Evolutionary conservation across 2,888 invertebrate genomes (phyloP), one percentile per base, ranked within the genome.

Genomic region (Argyra leucocephala): DNA sequence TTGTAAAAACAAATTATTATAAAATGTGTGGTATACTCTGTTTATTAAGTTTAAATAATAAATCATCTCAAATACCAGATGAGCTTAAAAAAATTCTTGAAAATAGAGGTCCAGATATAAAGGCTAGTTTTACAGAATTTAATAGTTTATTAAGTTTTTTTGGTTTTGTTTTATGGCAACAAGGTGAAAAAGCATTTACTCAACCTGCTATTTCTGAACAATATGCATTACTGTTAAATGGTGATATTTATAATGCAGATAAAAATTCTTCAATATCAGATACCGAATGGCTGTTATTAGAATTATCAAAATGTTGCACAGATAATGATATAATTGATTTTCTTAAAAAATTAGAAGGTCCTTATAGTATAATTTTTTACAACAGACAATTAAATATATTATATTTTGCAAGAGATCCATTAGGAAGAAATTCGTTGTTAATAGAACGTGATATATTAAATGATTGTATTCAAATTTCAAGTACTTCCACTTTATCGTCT

Each of bases 391-490:
- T 75, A 0, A 79, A 83, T 59, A 75, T 76, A 18, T 71, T 96
- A 58, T 93, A 89, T 82, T 93, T 96, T 79, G 88, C 88, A 1
- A 83, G 96, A 74, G 96, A 97, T 78, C 83, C 83, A 70, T 86
- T 92, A 75, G 96, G 96, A 57, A 83, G 96, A 70, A 88, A 91
- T 73, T 93, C 95, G 76, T 80, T 97, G 62, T 79, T 96, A 58
- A 78, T 89, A 62, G 83, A 86, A 71, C 71, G 70, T 3, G 67
- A 70, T 26, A 21, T 64, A 15, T 36, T 61, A 0, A 58, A 58
- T 59, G 37, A 31, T 57, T 31, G 36, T 22, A 60, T 59, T 37
- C 58, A 36, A 2, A 59, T 60, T 24, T 21, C 63, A 63, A 59
- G 59, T 59, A 26, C 63, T 26, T 59, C 58, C 21, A 63, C 21